Evolutionary conservation across 2,888 invertebrate species (phyloP), one percentile per base, ranked within the genome.

Genomic region (Abrostola triplasia): DNA sequence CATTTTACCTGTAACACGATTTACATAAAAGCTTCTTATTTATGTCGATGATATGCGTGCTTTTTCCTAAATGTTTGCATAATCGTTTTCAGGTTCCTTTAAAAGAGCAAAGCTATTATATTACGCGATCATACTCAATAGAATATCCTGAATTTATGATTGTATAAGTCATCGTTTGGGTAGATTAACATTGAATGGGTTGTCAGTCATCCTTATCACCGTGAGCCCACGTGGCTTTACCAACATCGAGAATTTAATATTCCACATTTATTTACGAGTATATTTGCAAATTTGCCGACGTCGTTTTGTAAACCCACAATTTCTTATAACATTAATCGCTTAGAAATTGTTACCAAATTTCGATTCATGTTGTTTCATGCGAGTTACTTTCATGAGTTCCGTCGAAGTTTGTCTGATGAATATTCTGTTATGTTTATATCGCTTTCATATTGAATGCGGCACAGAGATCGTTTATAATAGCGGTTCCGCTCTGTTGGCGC

Each of bases 351-450:
- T 85, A 77, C 80, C 74, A 76, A 87, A 83, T 86, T 85, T 64
- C 80, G 84, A 86, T 85, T 88, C 81, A 79, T 83, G 84, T 87
- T 85, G 84, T 84, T 83, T 84, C 83, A 82, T 81, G 83, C 83
- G 77, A 84, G 84, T 84, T 85, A 86, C 85, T 90, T 87, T 86
- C 87, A 83, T 83, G 86, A 89, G 82, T 87, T 85, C 70, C 80
- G 77, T 76, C 73, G 79, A 85, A 82, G 83, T 88, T 91, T 84
- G 83, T 80, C 85, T 84, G 80, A 90, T 88, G 85, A 90, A 90
- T 91, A 89, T 89, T 89, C 85, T 83, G 81, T 85, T 83, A 85
- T 81, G 79, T 87, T 87, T 85, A 87, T 88, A 89, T 85, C 81
- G 81, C 84, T 86, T 89, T 88, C 88, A 85, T 87, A 88, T 86